These are phyloP conservation scores for Phthorimaea operculella DNA, from an alignment of 1,140 invertebrate genomes.

Conservation along the genomic window DNA sequence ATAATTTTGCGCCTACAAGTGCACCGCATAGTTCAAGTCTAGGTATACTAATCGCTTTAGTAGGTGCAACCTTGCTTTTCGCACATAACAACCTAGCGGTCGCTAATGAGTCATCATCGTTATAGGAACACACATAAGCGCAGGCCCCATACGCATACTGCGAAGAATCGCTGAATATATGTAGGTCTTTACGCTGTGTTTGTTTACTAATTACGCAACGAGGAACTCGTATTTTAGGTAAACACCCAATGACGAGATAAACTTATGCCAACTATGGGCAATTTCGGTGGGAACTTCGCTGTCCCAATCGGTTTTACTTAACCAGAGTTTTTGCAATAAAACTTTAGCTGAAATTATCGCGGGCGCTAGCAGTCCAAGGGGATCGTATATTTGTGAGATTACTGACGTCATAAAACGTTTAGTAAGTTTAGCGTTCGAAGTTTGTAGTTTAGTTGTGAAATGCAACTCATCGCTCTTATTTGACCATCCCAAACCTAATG, in stretches of 20 bases:
- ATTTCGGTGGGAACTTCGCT: not conserved
- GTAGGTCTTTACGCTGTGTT: not conserved
- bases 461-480: conserved; percentile 1
- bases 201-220: not conserved
- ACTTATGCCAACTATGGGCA: not conserved
- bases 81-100: conserved; percentile 20
- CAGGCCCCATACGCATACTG: conserved; percentile 8
- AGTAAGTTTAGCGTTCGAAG: not conserved
- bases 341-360: conserved; percentile 6
- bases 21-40: conserved; percentile 57
- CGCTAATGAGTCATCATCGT: not conserved
- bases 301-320: conserved; percentile 7
- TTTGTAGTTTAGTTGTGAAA: conserved; percentile 7
- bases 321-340: conserved; percentile 10
- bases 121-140: conserved; percentile 6
- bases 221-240: not conserved
- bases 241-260: not conserved
- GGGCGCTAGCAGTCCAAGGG: conserved; percentile 1
- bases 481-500: conserved; percentile 7
- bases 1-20: conserved; percentile 29
- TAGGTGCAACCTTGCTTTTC: conserved; percentile 52
- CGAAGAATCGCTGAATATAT: conserved; percentile 3
- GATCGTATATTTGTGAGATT: conserved; percentile 8
- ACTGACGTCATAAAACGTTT: conserved; percentile 3
- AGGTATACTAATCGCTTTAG: conserved; percentile 48